Percentiles rank a stretch among this genome's conserved stretches.
These are phyloP conservation scores for Lamprologus speciosus DNA, from an alignment of 2,113 vertebrate species.

Conservation along the genomic window DNA sequence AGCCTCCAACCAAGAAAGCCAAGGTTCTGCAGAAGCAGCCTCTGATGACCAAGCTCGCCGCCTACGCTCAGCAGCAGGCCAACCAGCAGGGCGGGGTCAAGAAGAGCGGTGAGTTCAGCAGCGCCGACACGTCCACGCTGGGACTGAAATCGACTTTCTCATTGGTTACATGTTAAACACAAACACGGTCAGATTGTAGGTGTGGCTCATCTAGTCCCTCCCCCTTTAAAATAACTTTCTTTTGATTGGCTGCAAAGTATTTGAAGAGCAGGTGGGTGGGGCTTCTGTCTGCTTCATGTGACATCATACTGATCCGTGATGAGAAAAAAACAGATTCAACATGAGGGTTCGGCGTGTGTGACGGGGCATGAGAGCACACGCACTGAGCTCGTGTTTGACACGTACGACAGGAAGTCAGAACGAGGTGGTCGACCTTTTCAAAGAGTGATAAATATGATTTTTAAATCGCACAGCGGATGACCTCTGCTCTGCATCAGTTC, in stretches of 20 bases:
- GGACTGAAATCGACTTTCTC: not conserved
- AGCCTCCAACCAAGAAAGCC: slow-evolving; percentile 93
- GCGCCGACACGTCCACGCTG: not conserved
- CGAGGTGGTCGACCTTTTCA: fast-evolving
- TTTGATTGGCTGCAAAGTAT: not conserved
- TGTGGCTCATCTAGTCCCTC: not conserved
- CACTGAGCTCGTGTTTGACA: not conserved
- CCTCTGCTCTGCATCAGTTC: not conserved
- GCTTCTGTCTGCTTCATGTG: not conserved
- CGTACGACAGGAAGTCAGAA: not conserved
- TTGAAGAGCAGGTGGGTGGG: not conserved
- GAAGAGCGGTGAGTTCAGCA: slow-evolving; percentile 78
- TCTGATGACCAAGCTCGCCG: slow-evolving; percentile 87
- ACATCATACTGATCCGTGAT: not conserved
- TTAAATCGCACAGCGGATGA: not conserved
- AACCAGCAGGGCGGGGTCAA: slow-evolving; percentile 84
- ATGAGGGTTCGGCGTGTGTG: fast-evolving
- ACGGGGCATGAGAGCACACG: not conserved
- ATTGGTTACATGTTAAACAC: not conserved
- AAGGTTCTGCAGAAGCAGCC: slow-evolving; percentile 96
- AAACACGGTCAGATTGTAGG: not conserved
- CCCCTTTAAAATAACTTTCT: not conserved
- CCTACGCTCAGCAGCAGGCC: slow-evolving; percentile 86
- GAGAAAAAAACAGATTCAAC: not conserved
- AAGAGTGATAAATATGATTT: fast-evolving